Base-by-base conservation (phyloP, 2,888 invertebrate species). In the Mantis religiosa region DNA sequence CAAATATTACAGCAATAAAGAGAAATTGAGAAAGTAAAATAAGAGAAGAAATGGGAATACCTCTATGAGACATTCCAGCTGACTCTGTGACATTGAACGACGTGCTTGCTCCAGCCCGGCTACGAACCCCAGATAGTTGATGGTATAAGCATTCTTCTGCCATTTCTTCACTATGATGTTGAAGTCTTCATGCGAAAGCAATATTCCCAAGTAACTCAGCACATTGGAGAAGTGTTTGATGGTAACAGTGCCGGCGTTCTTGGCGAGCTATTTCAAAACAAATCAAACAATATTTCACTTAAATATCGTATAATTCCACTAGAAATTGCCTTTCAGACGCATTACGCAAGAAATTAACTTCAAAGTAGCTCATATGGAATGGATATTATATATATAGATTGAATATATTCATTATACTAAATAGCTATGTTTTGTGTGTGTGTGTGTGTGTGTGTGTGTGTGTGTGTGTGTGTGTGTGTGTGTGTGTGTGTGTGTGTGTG, bases 41-140 rank as follows among this genome's bases (percentile, higher is more conserved):
- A 34, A 7, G 34, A 41, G 41, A 41, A 41, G 41, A 34, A 34
- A 12, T 12, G 20, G 3, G 25, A 7, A 20, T 71, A 71, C 54
- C 54, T 71, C 54, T 0, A 4, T 71, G 25, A 71, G 54, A 71
- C 54, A 71, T 3, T 71, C 54, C 20, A 20, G 15, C 54, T 71
- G 54, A 1, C 54, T 20, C 54, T 71, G 20, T 6, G 54, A 71
- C 54, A 71, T 71, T 15, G 54, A 20, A 6, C 6, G 3, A 4
- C 82, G 84, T 8, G 83, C 95, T 25, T 95, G 95, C 89, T 97
- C 95, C 14, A 97, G 93, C 2, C 96, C 95, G 88, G 95, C 94
- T 8, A 97, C 93, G 92, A 97, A 97, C 9, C 96, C 96, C 14
- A 97, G 95, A 92, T 97, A 97, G 93, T 97, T 97, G 1, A 97